Percentiles rank a stretch among this genome's conserved stretches.
phyloP scores from a whole-genome alignment of 2,113 vertebrate genomes.

The Charina bottae region DNA sequence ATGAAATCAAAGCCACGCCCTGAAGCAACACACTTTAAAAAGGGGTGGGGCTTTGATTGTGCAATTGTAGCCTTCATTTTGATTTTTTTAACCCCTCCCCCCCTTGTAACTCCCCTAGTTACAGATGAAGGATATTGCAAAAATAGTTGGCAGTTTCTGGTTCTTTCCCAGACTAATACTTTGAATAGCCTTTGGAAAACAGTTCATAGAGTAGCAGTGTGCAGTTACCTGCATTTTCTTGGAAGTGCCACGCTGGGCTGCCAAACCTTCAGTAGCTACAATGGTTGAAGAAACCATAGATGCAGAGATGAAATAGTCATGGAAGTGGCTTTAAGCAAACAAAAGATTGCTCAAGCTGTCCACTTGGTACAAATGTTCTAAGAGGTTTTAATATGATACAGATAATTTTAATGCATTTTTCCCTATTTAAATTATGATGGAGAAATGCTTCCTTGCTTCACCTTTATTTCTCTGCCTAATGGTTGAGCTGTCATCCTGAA shows the following conservation, averaged over 20 bases:
- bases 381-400: not conserved
- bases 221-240: slow-evolving; percentile 32
- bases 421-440: not conserved
- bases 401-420: not conserved
- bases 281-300: slow-evolving; percentile 31
- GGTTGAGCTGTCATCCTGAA: slow-evolving; percentile 65
- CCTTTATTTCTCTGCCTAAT: slow-evolving; percentile 52
- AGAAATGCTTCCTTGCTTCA: slow-evolving; percentile 51
- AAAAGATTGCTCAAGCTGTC: not conserved
- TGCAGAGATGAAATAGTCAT: slow-evolving; percentile 16
- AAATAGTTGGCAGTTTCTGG: not conserved
- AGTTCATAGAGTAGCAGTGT: not conserved
- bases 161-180: not conserved
- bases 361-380: not conserved
- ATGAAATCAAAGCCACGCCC: not conserved
- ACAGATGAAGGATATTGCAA: not conserved
- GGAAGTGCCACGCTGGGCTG: slow-evolving; percentile 47
- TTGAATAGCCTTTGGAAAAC: not conserved
- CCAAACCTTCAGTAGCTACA: slow-evolving; percentile 31
- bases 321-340: slow-evolving; percentile 3
- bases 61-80: not conserved
- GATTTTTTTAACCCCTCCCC: not conserved
- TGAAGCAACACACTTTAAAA: not conserved
- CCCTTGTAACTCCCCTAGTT: not conserved
- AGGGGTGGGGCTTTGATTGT: not conserved